phyloP scores from a whole-genome alignment of 2,797 vertebrate species.

The Lepidocolaptes lacrymiger region DNA sequence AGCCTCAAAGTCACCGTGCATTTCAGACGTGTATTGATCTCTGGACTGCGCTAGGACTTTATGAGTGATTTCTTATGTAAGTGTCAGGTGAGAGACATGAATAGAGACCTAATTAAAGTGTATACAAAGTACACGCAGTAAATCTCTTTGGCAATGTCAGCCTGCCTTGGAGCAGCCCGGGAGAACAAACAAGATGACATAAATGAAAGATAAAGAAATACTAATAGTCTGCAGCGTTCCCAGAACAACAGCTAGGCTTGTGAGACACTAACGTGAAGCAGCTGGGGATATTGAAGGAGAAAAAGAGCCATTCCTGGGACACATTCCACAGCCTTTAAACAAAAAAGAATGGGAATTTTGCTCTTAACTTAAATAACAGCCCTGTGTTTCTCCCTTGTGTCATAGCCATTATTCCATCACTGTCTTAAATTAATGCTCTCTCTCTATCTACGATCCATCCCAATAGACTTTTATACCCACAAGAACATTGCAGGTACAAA shows the following conservation, averaged over 20 bases:
- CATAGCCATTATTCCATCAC: neutral
- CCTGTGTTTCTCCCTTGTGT: neutral
- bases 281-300: neutral
- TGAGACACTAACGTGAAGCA: neutral
- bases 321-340: neutral
- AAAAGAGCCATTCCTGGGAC: slow-evolving; percentile 15
- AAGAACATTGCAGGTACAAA: neutral
- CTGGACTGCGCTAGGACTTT: neutral
- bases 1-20: slow-evolving; percentile 21
- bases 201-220: slow-evolving; percentile 54
- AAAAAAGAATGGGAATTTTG: neutral
- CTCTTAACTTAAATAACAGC: neutral
- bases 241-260: slow-evolving; percentile 5
- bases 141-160: slow-evolving; percentile 63
- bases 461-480: neutral
- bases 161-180: slow-evolving; percentile 30
- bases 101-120: slow-evolving; percentile 66
- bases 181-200: slow-evolving; percentile 42
- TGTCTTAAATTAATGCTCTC: neutral
- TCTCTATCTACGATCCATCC: neutral
- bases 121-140: slow-evolving; percentile 28
- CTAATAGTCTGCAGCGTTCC: neutral
- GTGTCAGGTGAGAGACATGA: slow-evolving; percentile 58
- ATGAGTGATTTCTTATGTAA: slow-evolving; percentile 70
- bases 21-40: slow-evolving; percentile 33